Base-by-base conservation (phyloP, 1,140 invertebrate genomes). In the Hycleus phaleratus region DNA sequence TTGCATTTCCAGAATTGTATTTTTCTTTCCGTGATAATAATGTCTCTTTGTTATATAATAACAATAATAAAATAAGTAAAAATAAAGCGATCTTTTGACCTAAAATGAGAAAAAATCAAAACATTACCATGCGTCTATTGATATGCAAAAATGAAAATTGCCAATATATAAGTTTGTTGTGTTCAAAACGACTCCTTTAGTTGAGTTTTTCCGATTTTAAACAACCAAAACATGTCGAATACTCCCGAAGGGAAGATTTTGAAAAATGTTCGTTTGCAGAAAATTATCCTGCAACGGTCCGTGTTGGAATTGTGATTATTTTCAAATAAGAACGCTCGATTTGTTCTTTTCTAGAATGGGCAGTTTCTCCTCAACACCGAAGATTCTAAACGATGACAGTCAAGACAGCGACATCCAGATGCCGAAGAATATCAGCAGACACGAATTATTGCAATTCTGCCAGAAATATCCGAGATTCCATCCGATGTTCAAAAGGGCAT, bases 291-390 rank as follows among this genome's bases (percentile, higher is more conserved):
- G 43, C 49, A 61, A 52, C 56, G 62, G 64, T 63, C 45, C 59
- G 56, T 45, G 44, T n/a, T n/a, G 9, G 0, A 18, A 26, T 50
- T 38, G 10, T 45, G 0, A 26, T 49, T 11, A 45, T 26, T 26
- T 25, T 39, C 12, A 24, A 49, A 47, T 47, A 49, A 18, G 1
- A 12, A 12, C 1, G 12, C 0, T 1, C 12, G 12, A 11, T 46
- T 59, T 54, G 24, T 63, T 66, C 60, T 63, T 67, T 78, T 78
- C 3, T 70, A 87, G 85, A 71, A 87, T 87, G 85, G 85, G 85
- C 32, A 86, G 85, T 71, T 87, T 87, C 61, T 84, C 82, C 45
- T 85, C 85, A 25, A 75, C 82, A 5, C 82, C 83, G 46, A 83
- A 84, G 70, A 82, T 86, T 50, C 70, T 79, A 54, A 85, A 85